Evolutionary conservation across 2,113 vertebrate genomes (phyloP).

Genomic region (Rynchops niger): DNA sequence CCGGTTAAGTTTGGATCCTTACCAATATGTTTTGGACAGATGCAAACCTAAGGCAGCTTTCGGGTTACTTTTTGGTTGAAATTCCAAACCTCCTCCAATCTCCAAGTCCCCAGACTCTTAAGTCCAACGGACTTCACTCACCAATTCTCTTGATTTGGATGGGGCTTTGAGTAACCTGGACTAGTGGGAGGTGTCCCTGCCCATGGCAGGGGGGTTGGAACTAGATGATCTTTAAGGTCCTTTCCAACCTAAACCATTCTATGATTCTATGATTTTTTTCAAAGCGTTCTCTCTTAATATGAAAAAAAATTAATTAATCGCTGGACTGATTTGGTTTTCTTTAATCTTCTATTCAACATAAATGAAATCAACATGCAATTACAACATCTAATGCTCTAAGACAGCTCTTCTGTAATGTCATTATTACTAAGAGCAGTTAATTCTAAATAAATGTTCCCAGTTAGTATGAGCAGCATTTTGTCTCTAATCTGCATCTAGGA

Average conservation of each 20-base stretch:
- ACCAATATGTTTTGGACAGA: background rate
- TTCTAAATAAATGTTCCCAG: background rate
- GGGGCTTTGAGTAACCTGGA: background rate
- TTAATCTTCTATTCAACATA: background rate
- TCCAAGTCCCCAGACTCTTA: background rate
- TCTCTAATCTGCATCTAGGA: background rate
- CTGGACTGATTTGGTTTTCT: background rate
- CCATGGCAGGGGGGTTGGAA: background rate
- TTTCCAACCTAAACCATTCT: background rate
- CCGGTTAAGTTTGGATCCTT: background rate
- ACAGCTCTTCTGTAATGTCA: background rate
- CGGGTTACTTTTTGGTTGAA: background rate
- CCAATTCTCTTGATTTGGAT: background rate
- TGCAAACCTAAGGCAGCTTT: background rate
- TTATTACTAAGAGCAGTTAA: background rate
- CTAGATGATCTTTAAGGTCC: background rate
- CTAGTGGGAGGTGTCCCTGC: background rate
- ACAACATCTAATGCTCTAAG: background rate
- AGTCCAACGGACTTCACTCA: background rate
- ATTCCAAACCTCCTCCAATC: background rate
- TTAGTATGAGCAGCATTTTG: background rate
- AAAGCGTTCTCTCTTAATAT: background rate
- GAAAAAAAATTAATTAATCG: background rate
- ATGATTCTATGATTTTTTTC: background rate
- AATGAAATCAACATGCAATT: background rate